Base-by-base conservation (phyloP, 2,113 vertebrate species). In the Ptilonorhynchus violaceus region DNA sequence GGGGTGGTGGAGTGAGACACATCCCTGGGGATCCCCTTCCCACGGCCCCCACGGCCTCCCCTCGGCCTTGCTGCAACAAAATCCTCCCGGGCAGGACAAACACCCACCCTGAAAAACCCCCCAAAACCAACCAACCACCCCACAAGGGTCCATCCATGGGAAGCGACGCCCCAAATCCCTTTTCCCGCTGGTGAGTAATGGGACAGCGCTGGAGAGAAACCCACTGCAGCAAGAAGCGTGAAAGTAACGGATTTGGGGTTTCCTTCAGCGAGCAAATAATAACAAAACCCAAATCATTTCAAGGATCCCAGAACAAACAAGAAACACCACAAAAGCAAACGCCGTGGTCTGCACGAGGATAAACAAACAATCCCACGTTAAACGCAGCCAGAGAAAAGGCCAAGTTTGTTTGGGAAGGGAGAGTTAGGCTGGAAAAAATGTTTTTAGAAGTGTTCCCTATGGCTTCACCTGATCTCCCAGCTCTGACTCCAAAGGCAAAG, bases 111-210 rank as follows among this genome's bases (percentile, higher is more conserved):
- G 10, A 64, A 42, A 59, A 31, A 39, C 22, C 27, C 22, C 17
- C 20, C 30, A 63, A 70, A 70, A 24, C 21, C 30, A 58, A 8
- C 10, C 17, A 15, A 14, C 37, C 47, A 7, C 30, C 21, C 55
- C 79, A 41, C 39, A 41, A 41, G 30, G 39, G 47, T 35, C 16
- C 1, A 0, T 39, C 44, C 24, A 6, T 30, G n/a, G 19, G 7
- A 46, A 49, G 22, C 0, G 0, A 27, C 0, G 1, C 37, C 22
- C n/a, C 9, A 0, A 25, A 27, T 12, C 15, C 17, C 16, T 55
- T 33, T 33, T 67, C 19, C 33, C 60, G 24, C 25, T 35, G 11
- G 14, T 5, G 27, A 35, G 7, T 13, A 41, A 44, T 0, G 0
- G 5, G 23, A 8, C 73, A 10, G 3, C 2, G 14, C 11, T 7